Percentiles rank a stretch among this genome's conserved stretches.
Evolutionary conservation across 2,797 vertebrate genomes (phyloP).

Genomic region (Nothura maculosa): DNA sequence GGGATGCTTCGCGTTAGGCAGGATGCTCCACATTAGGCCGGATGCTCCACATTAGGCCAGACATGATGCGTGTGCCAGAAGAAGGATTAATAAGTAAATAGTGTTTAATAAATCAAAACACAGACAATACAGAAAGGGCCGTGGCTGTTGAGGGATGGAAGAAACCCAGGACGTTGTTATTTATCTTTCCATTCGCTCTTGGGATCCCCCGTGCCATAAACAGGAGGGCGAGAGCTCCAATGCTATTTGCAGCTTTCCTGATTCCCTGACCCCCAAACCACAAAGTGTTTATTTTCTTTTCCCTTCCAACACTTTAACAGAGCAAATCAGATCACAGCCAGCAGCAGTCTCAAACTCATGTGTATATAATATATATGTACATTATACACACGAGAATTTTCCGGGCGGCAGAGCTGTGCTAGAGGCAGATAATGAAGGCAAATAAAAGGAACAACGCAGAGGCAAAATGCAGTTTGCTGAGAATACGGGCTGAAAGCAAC

Average conservation of each 20-base stretch:
- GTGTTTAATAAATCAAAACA: not conserved
- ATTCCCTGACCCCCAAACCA: slow-evolving; percentile 26
- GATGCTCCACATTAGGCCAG: too few species aligned
- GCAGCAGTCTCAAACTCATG: not conserved
- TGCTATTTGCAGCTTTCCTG: slow-evolving; percentile 4
- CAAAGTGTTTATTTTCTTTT: not conserved
- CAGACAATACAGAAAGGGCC: not conserved
- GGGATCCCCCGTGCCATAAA: not conserved
- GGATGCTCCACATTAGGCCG: too few species aligned
- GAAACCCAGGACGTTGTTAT: slow-evolving; percentile 64
- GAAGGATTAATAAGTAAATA: not conserved
- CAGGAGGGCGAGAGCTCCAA: slow-evolving; percentile 3
- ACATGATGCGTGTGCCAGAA: not conserved
- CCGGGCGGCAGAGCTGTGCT: slow-evolving; percentile 1
- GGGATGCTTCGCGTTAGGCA: too few species aligned
- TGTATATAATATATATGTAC: not conserved
- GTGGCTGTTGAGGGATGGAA: slow-evolving; percentile 14
- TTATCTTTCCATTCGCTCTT: slow-evolving; percentile 72
- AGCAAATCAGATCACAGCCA: not conserved
- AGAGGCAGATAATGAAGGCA: slow-evolving; percentile 31
- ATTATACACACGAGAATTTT: not conserved
- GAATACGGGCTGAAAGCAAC: not conserved
- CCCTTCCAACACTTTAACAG: not conserved
- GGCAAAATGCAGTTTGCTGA: slow-evolving; percentile 8
- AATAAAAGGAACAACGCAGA: slow-evolving; percentile 56